Evolutionary conservation across 2,797 vertebrate species (phyloP).

Genomic region (Streptopelia turtur): DNA sequence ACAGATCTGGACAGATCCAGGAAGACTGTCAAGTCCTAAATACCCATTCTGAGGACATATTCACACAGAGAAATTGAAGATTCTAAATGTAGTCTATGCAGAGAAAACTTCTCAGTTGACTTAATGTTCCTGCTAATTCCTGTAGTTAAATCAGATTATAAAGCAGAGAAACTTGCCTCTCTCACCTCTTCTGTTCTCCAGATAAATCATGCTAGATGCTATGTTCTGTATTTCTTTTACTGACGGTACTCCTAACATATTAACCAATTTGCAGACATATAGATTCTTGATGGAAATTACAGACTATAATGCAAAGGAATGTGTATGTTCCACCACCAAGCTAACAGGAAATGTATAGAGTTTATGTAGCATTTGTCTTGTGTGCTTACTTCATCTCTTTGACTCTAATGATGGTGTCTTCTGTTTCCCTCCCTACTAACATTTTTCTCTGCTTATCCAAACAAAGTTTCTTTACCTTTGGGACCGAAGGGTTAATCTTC

Average conservation of each 20-base stretch:
- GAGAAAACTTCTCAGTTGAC: not conserved
- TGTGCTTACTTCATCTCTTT: not conserved
- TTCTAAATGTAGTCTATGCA: not conserved
- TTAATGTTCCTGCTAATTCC: not conserved
- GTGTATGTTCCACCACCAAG: not conserved
- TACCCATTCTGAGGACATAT: not conserved
- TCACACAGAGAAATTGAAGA: not conserved
- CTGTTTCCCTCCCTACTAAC: not conserved
- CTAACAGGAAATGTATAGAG: not conserved
- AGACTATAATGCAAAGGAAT: not conserved
- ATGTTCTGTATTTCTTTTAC: not conserved
- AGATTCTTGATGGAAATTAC: not conserved
- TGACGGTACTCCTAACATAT: not conserved
- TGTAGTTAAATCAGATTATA: not conserved
- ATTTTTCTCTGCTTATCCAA: not conserved
- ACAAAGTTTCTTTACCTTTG: not conserved
- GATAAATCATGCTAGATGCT: not conserved
- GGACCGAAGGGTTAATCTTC: not conserved
- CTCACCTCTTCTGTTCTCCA: not conserved
- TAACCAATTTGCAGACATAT: not conserved
- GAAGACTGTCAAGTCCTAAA: not conserved
- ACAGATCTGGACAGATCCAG: not conserved
- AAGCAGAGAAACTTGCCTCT: not conserved
- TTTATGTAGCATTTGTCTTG: not conserved
- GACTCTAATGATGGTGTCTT: not conserved